phyloP scores from a whole-genome alignment of 2,113 vertebrate genomes.

The Agapornis roseicollis region DNA sequence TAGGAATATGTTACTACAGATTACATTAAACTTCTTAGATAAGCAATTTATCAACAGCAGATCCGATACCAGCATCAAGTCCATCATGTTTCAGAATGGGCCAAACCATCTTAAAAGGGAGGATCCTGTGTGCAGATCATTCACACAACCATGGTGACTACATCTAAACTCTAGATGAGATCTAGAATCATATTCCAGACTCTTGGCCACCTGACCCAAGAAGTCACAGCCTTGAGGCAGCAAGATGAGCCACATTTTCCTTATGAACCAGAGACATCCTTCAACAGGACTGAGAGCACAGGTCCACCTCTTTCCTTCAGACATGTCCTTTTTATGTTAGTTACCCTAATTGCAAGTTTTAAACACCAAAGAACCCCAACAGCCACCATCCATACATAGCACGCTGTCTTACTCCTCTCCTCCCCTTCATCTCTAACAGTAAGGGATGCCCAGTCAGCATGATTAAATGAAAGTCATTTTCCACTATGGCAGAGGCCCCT shows the following conservation, averaged over 20 bases:
- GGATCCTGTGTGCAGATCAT: not conserved
- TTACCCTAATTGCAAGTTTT: not conserved
- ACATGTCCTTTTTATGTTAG: not conserved
- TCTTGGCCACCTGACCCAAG: not conserved
- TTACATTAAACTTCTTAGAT: not conserved
- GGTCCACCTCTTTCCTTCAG: not conserved
- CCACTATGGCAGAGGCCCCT: not conserved
- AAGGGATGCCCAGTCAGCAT: not conserved
- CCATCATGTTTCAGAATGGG: not conserved
- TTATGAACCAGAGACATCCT: not conserved
- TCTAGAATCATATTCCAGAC: not conserved
- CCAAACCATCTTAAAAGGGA: not conserved
- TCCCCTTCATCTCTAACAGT: not conserved
- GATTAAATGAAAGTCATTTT: not conserved
- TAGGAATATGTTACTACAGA: not conserved
- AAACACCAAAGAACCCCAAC: not conserved
- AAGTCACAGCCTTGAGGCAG: not conserved
- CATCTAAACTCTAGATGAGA: not conserved
- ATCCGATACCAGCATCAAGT: not conserved
- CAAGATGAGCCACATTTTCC: not conserved
- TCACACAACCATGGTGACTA: not conserved
- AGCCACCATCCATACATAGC: not conserved
- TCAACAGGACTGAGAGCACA: not conserved
- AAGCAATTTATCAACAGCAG: not conserved
- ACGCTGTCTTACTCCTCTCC: not conserved